These are phyloP conservation scores for Lampropteryx suffumata DNA, from an alignment of 2,888 invertebrate species.

Conservation along the genomic window DNA sequence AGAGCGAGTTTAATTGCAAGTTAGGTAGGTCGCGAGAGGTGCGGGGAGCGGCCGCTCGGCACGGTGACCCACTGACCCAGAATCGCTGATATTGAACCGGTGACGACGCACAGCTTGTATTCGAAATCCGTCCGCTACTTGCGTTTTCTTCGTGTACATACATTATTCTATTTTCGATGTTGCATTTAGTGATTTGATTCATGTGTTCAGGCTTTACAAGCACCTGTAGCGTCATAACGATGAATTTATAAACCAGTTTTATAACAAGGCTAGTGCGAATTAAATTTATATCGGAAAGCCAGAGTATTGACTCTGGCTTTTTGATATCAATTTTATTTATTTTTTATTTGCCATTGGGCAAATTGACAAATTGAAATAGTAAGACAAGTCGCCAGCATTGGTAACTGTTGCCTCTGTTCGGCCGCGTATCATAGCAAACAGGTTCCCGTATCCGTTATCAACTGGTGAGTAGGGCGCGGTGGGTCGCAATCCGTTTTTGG, in stretches of 20 bases:
- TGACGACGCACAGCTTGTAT: constrained; percentile 70
- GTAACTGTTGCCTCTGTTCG: constrained; percentile 41
- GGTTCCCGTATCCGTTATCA: constrained; percentile 75
- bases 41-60: constrained; percentile 61
- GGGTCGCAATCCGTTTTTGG: constrained; percentile 73
- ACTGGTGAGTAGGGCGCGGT: constrained; percentile 66
- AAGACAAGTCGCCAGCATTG: constrained; percentile 56
- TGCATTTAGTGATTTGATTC: constrained; percentile 1
- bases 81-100: constrained; percentile 80
- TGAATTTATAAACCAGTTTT: neutral
- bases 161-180: constrained; percentile 29
- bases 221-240: too few relatives aligned
- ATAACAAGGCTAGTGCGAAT: neutral
- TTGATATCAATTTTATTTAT: too few relatives aligned
- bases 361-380: constrained; percentile 4
- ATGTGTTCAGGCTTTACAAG: too few relatives aligned
- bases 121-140: constrained; percentile 76
- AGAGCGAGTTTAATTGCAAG: constrained; percentile 66
- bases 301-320: too few relatives aligned
- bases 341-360: constrained; percentile 40
- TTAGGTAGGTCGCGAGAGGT: constrained; percentile 47
- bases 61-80: constrained; percentile 81
- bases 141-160: constrained; percentile 59
- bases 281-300: constrained; percentile 16
- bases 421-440: constrained; percentile 54